Evolutionary conservation across 2,888 invertebrate species (phyloP), one percentile per base, ranked within the genome.

Genomic region (Rhogogaster chlorosoma): DNA sequence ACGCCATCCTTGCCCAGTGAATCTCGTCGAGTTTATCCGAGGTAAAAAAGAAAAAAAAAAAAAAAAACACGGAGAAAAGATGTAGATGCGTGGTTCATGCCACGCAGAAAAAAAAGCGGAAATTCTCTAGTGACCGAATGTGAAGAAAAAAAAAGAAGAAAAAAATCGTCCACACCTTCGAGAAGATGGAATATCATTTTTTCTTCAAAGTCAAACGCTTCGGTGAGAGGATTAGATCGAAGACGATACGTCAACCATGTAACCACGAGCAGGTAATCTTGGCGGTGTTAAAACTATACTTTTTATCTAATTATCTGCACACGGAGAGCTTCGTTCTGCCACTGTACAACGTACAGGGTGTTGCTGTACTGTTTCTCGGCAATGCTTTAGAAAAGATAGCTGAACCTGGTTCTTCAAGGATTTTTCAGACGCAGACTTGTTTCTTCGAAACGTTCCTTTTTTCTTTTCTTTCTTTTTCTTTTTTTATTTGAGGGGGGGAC

Each of bases 1-100:
- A 91, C 91, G 92, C 91, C 88, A 91, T 85, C 87, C 87, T 87
- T 86, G 86, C 84, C 88, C 77, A 32, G 64, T 29, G 53, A 57
- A n/a, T 84, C 70, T 38, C 45, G 67, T 84, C 85, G 83, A 83
- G 45, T 61, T 71, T 77, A 73, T 15, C 5, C 53, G 15, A 18
- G 67, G 82, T 9, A 42, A 53, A 9, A 10, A 49, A 26, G n/a
- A n/a, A n/a, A n/a, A n/a, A n/a, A n/a, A n/a, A n/a, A n/a, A n/a
- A n/a, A n/a, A n/a, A n/a, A n/a, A n/a, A n/a, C n/a, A n/a, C 18
- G 4, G 15, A 42, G n/a, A 61, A 32, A 6, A 67, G 1, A 67
- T 67, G 67, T 67, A 67, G 67, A 29, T 18, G 67, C 22, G 67
- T 67, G 29, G 26, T 67, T 32, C 32, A 67, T 67, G 32, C 15